Percentiles rank a stretch among this genome's conserved stretches.
phyloP scores from a whole-genome alignment of 2,888 invertebrate genomes.

The Chironomus tentans region DNA sequence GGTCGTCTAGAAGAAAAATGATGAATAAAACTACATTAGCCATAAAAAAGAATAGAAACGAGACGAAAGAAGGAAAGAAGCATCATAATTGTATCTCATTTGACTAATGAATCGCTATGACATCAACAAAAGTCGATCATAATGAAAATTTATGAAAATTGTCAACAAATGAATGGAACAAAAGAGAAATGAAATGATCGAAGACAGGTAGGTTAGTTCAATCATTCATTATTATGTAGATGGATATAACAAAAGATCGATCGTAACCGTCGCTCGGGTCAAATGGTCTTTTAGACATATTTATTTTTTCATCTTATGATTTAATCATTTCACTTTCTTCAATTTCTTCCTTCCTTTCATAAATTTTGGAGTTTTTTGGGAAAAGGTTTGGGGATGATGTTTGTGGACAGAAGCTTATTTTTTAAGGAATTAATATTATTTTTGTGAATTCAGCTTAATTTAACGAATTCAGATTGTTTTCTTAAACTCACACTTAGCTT shows the following conservation, averaged over 20 bases:
- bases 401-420: no score
- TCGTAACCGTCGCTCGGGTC: background rate
- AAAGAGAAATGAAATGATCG: background rate
- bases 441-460: no score
- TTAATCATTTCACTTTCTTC: background rate
- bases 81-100: constrained; percentile 27
- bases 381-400: no score
- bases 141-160: constrained; percentile 19
- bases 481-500: no score
- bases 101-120: constrained; percentile 13
- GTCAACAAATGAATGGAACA: background rate
- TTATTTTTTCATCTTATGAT: background rate
- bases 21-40: background rate
- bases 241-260: background rate
- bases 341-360: background rate
- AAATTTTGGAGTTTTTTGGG: background rate
- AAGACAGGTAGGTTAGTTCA: background rate
- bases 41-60: background rate
- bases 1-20: background rate
- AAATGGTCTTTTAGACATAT: background rate
- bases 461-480: no score
- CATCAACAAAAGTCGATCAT: constrained; percentile 19
- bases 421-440: no score
- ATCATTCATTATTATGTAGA: background rate
- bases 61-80: background rate